phyloP scores from a whole-genome alignment of 1,140 invertebrate species.

The Megalopta genalis region DNA sequence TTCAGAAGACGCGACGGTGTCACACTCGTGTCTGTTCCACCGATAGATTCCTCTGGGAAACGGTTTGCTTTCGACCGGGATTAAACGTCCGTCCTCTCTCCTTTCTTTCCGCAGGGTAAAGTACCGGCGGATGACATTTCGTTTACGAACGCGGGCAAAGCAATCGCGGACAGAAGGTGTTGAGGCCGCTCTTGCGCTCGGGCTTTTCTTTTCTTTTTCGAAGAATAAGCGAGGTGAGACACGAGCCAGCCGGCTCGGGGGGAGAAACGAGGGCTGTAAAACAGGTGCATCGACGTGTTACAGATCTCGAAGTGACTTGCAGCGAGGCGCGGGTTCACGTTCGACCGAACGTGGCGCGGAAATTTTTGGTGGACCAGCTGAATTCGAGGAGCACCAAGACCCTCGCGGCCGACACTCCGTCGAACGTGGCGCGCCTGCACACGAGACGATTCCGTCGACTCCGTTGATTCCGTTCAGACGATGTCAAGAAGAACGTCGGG shows the following conservation, averaged over 20 bases:
- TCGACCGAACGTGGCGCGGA: constrained; percentile 58
- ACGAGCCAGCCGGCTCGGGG: neutral
- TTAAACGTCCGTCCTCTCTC: constrained; percentile 26
- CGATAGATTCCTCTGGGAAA: neutral
- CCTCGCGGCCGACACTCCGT: constrained; percentile 62
- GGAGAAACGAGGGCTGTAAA: neutral
- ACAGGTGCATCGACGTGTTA: constrained; percentile 4
- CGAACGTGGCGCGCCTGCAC: constrained; percentile 63
- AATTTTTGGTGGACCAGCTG: constrained; percentile 40
- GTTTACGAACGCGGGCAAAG: constrained; percentile 22
- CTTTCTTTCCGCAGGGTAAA: constrained; percentile 26
- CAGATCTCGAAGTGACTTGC: constrained; percentile 63
- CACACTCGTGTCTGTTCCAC: too few relatives aligned
- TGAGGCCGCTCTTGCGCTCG: neutral
- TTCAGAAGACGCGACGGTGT: too few relatives aligned
- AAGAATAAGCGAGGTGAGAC: neutral
- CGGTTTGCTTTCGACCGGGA: neutral
- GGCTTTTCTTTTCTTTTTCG: neutral
- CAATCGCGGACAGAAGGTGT: constrained; percentile 1
- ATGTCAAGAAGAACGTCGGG: too few relatives aligned
- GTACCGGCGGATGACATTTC: neutral
- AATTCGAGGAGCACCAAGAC: constrained; percentile 59
- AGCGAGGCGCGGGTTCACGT: constrained; percentile 64
- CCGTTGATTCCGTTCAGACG: too few relatives aligned
- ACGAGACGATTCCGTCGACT: constrained; percentile 11